These are phyloP conservation scores for Nebria salina DNA, from an alignment of 2,888 invertebrate genomes.

Conservation along the genomic window DNA sequence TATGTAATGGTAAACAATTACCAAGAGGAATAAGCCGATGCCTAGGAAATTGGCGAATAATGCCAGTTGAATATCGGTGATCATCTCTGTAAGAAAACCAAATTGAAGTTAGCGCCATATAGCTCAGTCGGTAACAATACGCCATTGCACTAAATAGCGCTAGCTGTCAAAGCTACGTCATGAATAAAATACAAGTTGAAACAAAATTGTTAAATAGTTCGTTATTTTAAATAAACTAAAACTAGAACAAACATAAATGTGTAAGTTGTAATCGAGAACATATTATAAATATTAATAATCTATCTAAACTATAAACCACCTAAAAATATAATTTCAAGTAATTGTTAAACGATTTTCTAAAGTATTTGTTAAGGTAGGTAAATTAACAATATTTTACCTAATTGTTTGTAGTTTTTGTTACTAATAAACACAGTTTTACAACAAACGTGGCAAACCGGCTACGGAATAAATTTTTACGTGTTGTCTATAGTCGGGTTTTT, in stretches of 20 bases:
- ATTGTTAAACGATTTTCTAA: no score
- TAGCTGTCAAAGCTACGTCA: constrained; percentile 12
- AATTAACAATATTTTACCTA: constrained; percentile 6
- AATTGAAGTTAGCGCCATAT: constrained; percentile 29
- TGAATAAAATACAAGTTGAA: not conserved
- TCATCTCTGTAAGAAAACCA: constrained; percentile 70
- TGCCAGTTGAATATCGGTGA: constrained; percentile 95
- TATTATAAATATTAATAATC: not conserved
- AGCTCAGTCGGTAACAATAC: not conserved
- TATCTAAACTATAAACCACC: no score
- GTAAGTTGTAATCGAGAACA: not conserved
- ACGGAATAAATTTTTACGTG: not conserved
- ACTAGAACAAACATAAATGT: not conserved
- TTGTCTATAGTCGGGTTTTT: not conserved
- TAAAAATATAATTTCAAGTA: no score
- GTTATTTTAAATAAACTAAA: not conserved
- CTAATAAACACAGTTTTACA: not conserved
- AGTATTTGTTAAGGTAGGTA: no score
- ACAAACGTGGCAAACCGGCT: constrained; percentile 17
- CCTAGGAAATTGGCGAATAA: constrained; percentile 96
- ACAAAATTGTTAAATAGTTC: not conserved
- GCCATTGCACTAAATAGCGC: not conserved
- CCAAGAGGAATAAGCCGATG: constrained; percentile 88
- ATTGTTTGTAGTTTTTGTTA: constrained; percentile 4
- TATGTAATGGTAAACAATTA: constrained; percentile 97